Base-by-base conservation (phyloP, 2,797 vertebrate genomes). In the Sebastes jordani region DNA sequence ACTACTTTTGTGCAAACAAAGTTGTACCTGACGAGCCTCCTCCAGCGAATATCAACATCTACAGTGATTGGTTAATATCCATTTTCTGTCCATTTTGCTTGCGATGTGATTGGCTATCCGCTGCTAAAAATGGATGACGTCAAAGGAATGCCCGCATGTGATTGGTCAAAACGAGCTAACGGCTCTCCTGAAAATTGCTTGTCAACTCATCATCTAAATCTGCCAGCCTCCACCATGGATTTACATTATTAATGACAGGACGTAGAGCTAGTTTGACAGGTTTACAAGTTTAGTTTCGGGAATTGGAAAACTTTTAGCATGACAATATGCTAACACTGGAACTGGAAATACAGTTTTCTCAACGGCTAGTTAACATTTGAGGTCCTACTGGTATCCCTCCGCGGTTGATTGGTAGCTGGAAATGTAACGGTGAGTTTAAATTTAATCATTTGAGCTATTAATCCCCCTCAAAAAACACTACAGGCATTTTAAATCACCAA, bases 21-120 rank as follows among this genome's bases (percentile, higher is more conserved):
- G 27, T 18, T 9, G 7, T n/a, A 52, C 20, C 18, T 69, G 49
- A 7, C 1, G 8, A 55, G 22, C 2, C 0, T 30, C 0, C 0
- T 32, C 7, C 27, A n/a, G 25, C 11, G 2, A 4, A 27, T 13
- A 29, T 22, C 49, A 22, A 23, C 42, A 29, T 68, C 16, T 7
- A 18, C 64, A 1, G 5, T 18, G 8, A 55, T 55, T 68, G 49
- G 29, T 30, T 68, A 16, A 34, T 16, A 29, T 7, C 16, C 22
- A 42, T 29, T n/a, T 27, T 29, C 3, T 38, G 18, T 14, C 46
- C 2, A 22, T 23, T 61, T 52, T 29, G 3, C 23, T 22, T 42
- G 62, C 5, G 16, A 27, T 18, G 2, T 66, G 54, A 66, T 65
- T 74, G 62, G 62, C 61, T 59, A 29, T 29, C 20, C 8, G 5